Conservation (phyloP, 2,113 vertebrate species). For the Callaeas wilsoni region DNA sequence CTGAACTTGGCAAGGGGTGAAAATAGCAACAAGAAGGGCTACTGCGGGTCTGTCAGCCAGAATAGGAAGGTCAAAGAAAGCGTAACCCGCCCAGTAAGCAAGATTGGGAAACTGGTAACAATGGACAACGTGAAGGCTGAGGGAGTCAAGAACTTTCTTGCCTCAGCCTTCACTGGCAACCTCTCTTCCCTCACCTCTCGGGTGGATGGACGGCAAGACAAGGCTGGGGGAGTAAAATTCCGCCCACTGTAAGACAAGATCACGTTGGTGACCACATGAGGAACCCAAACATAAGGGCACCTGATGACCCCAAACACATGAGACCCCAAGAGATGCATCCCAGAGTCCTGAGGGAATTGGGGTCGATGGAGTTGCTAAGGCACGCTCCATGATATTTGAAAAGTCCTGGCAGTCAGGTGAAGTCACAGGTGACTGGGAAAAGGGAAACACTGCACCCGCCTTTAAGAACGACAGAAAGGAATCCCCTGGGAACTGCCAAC, state of each 20-base stretch:
- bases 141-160: neutral
- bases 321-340: neutral
- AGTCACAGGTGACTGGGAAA: neutral
- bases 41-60: rapidly evolving
- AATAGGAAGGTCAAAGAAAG: neutral
- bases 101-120: neutral
- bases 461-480: neutral
- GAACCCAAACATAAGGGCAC: neutral
- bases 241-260: neutral
- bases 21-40: neutral
- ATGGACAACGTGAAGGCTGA: neutral
- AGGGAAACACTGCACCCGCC: neutral
- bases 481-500: neutral
- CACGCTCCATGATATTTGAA: no score
- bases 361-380: neutral
- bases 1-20: neutral
- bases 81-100: no score
- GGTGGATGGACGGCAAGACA: neutral
- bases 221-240: neutral
- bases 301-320: neutral
- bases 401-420: neutral
- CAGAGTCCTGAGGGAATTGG: neutral
- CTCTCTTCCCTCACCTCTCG: neutral
- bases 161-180: neutral
- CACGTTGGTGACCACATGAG: neutral